Evolutionary conservation across 2,888 invertebrate genomes (phyloP), one percentile per base, ranked within the genome.

Genomic region (Arrhopalites spinosus): DNA sequence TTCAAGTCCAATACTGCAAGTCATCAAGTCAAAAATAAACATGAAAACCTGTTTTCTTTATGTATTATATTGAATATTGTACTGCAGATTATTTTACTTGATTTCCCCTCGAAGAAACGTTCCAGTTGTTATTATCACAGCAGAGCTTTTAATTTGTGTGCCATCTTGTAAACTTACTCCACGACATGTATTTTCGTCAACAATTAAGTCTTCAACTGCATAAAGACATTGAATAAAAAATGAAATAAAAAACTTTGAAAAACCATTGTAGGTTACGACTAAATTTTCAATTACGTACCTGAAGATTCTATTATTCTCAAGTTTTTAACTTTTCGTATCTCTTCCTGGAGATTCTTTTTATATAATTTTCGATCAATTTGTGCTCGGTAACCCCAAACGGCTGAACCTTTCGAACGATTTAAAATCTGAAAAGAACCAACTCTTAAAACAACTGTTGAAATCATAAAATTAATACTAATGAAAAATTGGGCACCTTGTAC

Each of bases 81-180:
- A 36, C 3, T 36, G 36, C 36, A n/a, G n/a, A n/a, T n/a, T n/a
- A n/a, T 36, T 36, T 36, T 36, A 36, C 36, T 36, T 36, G 36
- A 96, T 95, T 84, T 91, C 89, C 0, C 92, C 95, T 77, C 93
- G 89, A 56, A 96, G 87, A 86, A 96, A 96, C 0, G 95, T 96
- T 2, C 95, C 95, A 0, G 95, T 94, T 27, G 95, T 93, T 81
- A 96, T 88, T 5, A 96, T 89, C 8, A 95, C 92, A 61, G 90
- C 86, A 75, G 75, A 68, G 2, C 30, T 50, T 68, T 47, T 69
- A n/a, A 71, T 25, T 23, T 36, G 13, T 36, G 25, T 53, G 8
- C 70, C 70, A 36, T 84, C 84, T 88, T 88, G 86, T 80, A 89
- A 85, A 83, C 89, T 84, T 68, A 90, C 86, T 75, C 89, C 89